Percentiles rank a stretch among this genome's conserved stretches.
Conservation (phyloP, 1,140 invertebrate genomes). For the Coelopa frigida region DNA sequence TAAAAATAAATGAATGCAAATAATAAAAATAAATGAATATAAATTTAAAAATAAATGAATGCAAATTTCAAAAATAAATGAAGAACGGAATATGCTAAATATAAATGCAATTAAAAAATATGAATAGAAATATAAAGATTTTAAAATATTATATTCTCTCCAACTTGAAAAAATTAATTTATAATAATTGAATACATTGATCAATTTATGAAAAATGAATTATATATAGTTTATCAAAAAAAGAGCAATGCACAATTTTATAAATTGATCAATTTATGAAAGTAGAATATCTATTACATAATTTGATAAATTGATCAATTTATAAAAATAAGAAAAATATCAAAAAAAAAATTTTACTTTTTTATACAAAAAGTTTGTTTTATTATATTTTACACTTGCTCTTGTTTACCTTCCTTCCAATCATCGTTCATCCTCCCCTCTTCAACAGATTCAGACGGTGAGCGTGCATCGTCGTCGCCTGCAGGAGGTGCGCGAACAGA, state of each 20-base stretch:
- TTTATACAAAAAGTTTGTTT: background rate
- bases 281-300: background rate
- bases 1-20: too few species aligned
- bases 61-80: too few species aligned
- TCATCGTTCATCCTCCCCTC: background rate
- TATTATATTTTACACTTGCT: background rate
- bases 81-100: too few species aligned
- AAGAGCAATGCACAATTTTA: background rate
- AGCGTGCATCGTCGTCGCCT: conserved; percentile 47
- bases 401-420: background rate
- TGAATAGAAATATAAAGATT: too few species aligned
- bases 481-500: conserved; percentile 55
- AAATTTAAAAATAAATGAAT: too few species aligned
- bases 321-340: background rate
- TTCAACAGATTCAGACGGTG: conserved; percentile 26
- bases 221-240: background rate
- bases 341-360: background rate
- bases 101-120: too few species aligned
- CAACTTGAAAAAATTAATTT: too few species aligned
- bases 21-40: too few species aligned
- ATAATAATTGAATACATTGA: too few species aligned
- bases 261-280: background rate
- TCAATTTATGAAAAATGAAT: too few species aligned
- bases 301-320: background rate
- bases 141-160: too few species aligned